Percentiles rank a stretch among this genome's conserved stretches.
Evolutionary conservation across 2,888 invertebrate genomes (phyloP).

Genomic region (Epirrita christyi): DNA sequence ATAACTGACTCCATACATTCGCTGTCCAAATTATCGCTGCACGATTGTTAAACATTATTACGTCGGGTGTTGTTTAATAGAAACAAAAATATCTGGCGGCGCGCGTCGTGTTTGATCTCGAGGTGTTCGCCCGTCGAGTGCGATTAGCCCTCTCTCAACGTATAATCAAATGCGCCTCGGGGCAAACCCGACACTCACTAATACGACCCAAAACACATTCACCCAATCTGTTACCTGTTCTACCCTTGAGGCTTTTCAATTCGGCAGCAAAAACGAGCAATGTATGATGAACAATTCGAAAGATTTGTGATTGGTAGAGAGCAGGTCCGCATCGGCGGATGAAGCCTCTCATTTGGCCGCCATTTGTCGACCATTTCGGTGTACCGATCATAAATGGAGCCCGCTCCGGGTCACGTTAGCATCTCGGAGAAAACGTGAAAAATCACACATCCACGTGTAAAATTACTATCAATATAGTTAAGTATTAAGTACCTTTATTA

Average conservation of each 20-base stretch:
- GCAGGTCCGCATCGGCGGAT: constrained; percentile 73
- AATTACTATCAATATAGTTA: constrained; percentile 63
- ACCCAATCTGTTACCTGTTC: constrained; percentile 48
- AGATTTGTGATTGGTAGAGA: constrained; percentile 45
- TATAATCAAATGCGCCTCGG: constrained; percentile 84
- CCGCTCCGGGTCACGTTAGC: constrained; percentile 81
- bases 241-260: neutral
- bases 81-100: constrained; percentile 85
- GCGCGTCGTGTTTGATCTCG: constrained; percentile 85
- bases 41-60: constrained; percentile 86
- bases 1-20: constrained; percentile 51
- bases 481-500: constrained; percentile 36
- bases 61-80: constrained; percentile 85
- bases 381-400: constrained; percentile 83
- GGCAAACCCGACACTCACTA: constrained; percentile 58
- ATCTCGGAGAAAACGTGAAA: constrained; percentile 81
- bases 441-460: constrained; percentile 80
- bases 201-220: constrained; percentile 32
- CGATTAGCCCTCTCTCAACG: constrained; percentile 84
- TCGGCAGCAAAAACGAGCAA: constrained; percentile 25
- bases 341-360: constrained; percentile 84
- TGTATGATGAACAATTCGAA: constrained; percentile 36
- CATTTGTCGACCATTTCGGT: constrained; percentile 85
- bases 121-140: constrained; percentile 84
- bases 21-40: constrained; percentile 81